phyloP scores from a whole-genome alignment of 2,797 vertebrate genomes.

The Pristis pectinata region DNA sequence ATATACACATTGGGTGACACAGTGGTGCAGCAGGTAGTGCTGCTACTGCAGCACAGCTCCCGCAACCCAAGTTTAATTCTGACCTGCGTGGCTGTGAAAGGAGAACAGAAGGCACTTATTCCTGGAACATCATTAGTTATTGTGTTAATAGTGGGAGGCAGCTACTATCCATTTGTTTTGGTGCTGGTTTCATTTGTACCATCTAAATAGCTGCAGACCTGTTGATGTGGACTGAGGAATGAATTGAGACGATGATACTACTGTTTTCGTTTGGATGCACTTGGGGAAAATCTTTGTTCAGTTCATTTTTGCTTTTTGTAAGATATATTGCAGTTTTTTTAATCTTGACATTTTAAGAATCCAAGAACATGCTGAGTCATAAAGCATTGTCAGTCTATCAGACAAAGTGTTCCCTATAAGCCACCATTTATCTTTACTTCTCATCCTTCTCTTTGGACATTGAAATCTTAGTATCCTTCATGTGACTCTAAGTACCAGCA shows the following conservation, averaged over 20 bases:
- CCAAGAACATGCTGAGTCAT: not conserved
- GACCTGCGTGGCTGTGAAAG: not conserved
- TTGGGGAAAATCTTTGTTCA: not conserved
- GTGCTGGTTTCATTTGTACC: not conserved
- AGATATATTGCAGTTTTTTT: not conserved
- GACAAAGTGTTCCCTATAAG: not conserved
- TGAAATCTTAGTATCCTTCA: too few species aligned
- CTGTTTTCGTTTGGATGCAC: not conserved
- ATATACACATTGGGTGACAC: not conserved
- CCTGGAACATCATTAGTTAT: constrained; percentile 14
- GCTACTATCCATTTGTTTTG: not conserved
- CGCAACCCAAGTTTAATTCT: not conserved
- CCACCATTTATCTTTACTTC: not conserved
- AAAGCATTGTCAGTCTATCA: not conserved
- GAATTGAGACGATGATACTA: not conserved
- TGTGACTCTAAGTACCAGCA: not conserved
- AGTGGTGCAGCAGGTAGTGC: too few species aligned
- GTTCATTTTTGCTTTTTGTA: not conserved
- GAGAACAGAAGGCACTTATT: not conserved
- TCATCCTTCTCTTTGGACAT: not conserved
- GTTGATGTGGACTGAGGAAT: not conserved
- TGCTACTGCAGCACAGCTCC: not conserved
- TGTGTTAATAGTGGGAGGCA: not conserved
- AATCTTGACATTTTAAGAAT: not conserved
- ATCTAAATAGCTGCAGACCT: not conserved